Percentiles rank a stretch among this genome's conserved stretches.
These are phyloP conservation scores for Proctacanthus coquilletti DNA, from an alignment of 1,140 invertebrate genomes.

Conservation along the genomic window DNA sequence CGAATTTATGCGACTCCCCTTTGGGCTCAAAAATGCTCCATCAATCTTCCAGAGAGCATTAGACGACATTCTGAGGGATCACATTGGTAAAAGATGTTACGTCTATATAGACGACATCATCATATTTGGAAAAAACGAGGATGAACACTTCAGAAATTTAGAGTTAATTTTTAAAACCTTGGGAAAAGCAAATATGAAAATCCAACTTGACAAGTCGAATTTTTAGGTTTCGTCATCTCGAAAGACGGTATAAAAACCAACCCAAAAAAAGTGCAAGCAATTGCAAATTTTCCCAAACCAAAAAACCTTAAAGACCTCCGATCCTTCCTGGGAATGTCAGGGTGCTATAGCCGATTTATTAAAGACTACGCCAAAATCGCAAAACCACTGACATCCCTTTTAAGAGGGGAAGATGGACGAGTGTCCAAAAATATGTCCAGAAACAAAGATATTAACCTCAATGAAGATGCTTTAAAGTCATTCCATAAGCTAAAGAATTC, in stretches of 20 bases:
- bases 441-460: constrained; percentile 4
- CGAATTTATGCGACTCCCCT: constrained; percentile 2
- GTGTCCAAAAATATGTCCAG: neutral
- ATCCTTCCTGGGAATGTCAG: constrained; percentile 6
- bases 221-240: constrained; percentile 5
- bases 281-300: constrained; percentile 7
- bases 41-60: neutral
- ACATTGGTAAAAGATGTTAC: neutral
- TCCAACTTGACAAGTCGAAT: constrained; percentile 28
- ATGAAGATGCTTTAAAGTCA: constrained; percentile 11
- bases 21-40: neutral
- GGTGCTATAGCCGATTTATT: constrained; percentile 7
- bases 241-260: constrained; percentile 8
- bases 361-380: constrained; percentile 6
- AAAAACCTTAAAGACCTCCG: constrained; percentile 7
- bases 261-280: constrained; percentile 11
- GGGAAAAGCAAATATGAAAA: constrained; percentile 26
- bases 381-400: constrained; percentile 5
- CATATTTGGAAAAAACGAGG: constrained; percentile 8
- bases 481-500: constrained; percentile 27
- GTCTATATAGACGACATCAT: constrained; percentile 1
- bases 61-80: neutral
- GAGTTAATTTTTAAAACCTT: constrained; percentile 23
- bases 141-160: constrained; percentile 28
- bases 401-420: constrained; percentile 6